Evolutionary conservation across 2,888 invertebrate genomes (phyloP), one percentile per base, ranked within the genome.

Genomic region (Minunthozetes semirufus): DNA sequence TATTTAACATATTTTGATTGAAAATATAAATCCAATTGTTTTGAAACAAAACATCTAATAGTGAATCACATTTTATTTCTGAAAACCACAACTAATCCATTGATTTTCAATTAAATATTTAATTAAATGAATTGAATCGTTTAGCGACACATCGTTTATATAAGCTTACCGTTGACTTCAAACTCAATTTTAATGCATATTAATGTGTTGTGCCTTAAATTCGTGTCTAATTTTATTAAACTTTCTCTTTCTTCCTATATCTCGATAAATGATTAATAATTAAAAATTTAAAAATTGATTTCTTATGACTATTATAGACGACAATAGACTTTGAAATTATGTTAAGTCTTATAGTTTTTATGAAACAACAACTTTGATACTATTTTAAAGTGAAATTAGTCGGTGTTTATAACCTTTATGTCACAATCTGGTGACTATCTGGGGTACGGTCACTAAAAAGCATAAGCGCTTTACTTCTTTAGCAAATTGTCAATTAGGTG

Each of bases 361-460:
- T 25, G 13, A 11, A 25, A 27, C 9, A 27, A 27, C 25, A 66
- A 4, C 3, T 19, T n/a, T 38, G 66, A 66, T 66, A 66, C 66
- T 66, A 66, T 66, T 66, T 66, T 19, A 59, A 33, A 8, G 13
- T 66, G 29, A 66, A 6, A 29, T 59, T 15, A 29, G 27, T 38
- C 15, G 3, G n/a, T 29, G n/a, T 66, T 66, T 38, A 66, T 66
- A 19, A 38, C 66, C 38, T 66, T 38, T 38, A 38, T 66, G 66
- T 66, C 33, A n/a, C 66, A 66, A 38, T 38, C 33, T n/a, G 33
- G 33, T 66, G 66, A 33, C 1, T 66, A 66, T 17, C n/a, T 66
- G 19, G 66, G 66, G 66, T 66, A 66, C 13, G 66, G 66, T 66
- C 33, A 29, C 3, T 33, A 33, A 5, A 33, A 33, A 33, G 33